Evolutionary conservation across 2,888 invertebrate genomes (phyloP).

Genomic region (Volucella bombylans): DNA sequence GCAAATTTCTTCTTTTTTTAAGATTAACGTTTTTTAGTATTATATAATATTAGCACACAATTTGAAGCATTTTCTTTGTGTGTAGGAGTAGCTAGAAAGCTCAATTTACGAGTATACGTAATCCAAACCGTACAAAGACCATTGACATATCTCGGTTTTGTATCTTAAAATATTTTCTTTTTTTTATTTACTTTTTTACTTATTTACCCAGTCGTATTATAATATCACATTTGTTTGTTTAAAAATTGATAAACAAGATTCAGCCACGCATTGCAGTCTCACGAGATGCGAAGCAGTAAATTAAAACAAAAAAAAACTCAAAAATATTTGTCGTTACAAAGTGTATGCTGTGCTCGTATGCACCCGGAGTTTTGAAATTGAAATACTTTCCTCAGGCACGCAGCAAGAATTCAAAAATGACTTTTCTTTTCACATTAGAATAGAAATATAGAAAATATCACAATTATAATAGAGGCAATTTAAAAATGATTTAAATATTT

Average conservation of each 20-base stretch:
- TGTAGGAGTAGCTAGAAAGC: background rate
- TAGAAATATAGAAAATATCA: no score
- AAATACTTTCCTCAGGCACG: conserved; percentile 3
- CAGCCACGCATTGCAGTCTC: conserved; percentile 25
- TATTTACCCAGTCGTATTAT: conserved; percentile 54
- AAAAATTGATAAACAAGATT: conserved; percentile 64
- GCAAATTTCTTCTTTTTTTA: no score
- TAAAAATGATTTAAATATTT: conserved; percentile 39
- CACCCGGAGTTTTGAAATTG: conserved; percentile 1
- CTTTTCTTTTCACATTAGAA: conserved; percentile 49
- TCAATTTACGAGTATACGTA: conserved; percentile 1
- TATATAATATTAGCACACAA: background rate
- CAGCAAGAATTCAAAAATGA: background rate
- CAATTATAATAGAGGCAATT: conserved; percentile 20
- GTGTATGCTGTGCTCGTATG: background rate
- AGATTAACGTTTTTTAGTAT: background rate
- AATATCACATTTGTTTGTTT: conserved; percentile 55
- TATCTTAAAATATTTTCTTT: conserved; percentile 15
- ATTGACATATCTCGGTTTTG: conserved; percentile 18
- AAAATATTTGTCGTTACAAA: conserved; percentile 16
- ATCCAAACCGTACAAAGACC: conserved; percentile 24
- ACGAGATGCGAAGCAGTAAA: conserved; percentile 9
- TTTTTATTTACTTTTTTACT: conserved; percentile 55
- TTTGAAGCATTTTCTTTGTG: background rate
- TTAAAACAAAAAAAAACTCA: background rate